phyloP scores from a whole-genome alignment of 2,113 vertebrate species.

The Cromileptes altivelis region DNA sequence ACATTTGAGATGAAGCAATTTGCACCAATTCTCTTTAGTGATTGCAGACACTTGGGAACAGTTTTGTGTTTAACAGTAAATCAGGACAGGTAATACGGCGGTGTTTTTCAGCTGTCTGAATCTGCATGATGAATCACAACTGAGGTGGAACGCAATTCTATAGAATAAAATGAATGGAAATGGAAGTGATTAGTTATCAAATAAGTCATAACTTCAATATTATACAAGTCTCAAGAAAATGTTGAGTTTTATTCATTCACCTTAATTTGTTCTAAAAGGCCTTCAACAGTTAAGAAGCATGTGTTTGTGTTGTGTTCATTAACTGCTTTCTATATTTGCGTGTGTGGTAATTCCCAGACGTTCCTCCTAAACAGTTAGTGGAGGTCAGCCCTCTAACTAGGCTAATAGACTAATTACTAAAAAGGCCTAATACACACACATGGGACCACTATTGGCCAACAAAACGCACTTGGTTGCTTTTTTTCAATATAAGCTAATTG shows the following conservation, averaged over 20 bases:
- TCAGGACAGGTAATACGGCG: background rate
- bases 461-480: conserved; percentile 44
- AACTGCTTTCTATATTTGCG: conserved; percentile 55
- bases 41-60: conserved; percentile 23
- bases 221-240: background rate
- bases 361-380: conserved; percentile 60
- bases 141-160: background rate
- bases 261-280: conserved; percentile 15
- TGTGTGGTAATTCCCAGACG: conserved; percentile 66
- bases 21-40: conserved; percentile 6
- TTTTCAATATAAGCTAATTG: conserved; percentile 62
- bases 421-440: conserved; percentile 37
- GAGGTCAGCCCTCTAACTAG: conserved; percentile 66
- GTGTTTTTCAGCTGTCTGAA: background rate
- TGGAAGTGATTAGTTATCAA: background rate
- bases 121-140: background rate
- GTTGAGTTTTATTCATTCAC: background rate
- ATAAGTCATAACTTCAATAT: background rate
- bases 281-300: conserved; percentile 1
- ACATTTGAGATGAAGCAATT: conserved; percentile 13
- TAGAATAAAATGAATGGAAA: too few species aligned
- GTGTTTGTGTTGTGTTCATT: conserved; percentile 48
- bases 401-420: conserved; percentile 76
- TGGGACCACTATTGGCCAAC: conserved; percentile 7
- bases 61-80: conserved; percentile 7